Base-by-base conservation (phyloP, 2,888 invertebrate species). In the Argyra leucocephala region DNA sequence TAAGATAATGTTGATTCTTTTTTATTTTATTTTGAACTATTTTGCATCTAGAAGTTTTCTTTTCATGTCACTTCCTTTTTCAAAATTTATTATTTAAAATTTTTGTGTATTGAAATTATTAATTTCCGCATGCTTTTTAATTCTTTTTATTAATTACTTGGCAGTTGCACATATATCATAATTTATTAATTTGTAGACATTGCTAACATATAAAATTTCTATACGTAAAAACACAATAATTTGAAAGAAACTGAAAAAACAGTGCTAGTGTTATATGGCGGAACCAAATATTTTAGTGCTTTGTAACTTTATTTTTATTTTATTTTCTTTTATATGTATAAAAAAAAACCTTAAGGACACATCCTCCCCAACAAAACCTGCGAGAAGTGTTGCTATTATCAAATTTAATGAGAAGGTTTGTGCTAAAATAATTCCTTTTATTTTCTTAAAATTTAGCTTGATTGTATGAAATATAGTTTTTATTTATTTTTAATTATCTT, bases 331-430 rank as follows among this genome's bases (percentile, higher is more conserved):
- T 48, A 48, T 48, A 18, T 48, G 18, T 48, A n/a, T n/a, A n/a
- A n/a, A n/a, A 48, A 48, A 48, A 48, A 31, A 12, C 48, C 12
- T 48, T 48, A 48, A 48, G 48, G 48, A 48, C 12, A 48, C 48
- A 64, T 64, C 10, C 10, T 66, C 3, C 12, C 63, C 48, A 48
- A 48, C 48, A 48, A 48, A 48, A n/a, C 48, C 48, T 48, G 48
- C 18, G 48, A 48, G 48, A 48, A 48, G 82, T 70, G 77, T 83
- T 73, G 83, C 83, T 71, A 82, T 83, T 65, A 80, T 83, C 79
- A 83, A 83, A 82, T 80, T 83, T 79, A 82, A 83, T 73, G 81
- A 82, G 76, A 78, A 71, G 72, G 72, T 72, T 69, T 65, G 71
- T 70, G 65, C 63, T 58, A 22, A 48, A 48, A 18, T 48, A 18